These are phyloP conservation scores for Gopherus flavomarginatus DNA, from an alignment of 2,113 vertebrate species.

Conservation along the genomic window DNA sequence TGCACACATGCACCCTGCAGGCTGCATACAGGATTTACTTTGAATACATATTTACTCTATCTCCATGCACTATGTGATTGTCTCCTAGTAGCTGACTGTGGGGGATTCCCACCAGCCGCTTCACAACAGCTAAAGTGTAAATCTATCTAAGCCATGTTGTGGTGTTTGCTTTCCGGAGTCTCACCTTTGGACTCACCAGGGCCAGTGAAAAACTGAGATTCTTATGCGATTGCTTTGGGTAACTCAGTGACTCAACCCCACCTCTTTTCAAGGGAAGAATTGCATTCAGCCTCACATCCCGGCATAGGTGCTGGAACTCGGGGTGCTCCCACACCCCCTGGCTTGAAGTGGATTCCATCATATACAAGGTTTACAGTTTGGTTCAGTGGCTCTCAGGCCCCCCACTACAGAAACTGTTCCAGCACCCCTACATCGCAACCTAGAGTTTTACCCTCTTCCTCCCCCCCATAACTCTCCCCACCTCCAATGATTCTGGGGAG, in stretches of 20 bases:
- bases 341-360: no score
- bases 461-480: neutral
- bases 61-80: constrained; percentile 65
- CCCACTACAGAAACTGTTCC: no score
- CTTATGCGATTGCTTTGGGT: neutral
- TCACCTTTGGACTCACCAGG: neutral
- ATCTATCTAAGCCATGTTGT: constrained; percentile 54
- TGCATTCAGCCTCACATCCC: neutral
- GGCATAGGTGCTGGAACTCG: no score
- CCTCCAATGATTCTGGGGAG: neutral
- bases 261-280: neutral
- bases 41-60: constrained; percentile 70
- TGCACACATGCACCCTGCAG: constrained; percentile 50
- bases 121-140: constrained; percentile 58
- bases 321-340: no score
- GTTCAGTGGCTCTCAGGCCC: no score
- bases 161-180: constrained; percentile 26
- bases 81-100: constrained; percentile 69
- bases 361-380: no score
- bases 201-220: neutral
- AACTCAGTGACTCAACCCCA: constrained; percentile 11
- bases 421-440: neutral
- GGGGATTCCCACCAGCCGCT: neutral
- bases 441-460: neutral
- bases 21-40: constrained; percentile 67